Base-by-base conservation (phyloP, 2,797 vertebrate genomes). In the Argyrosomus regius region DNA sequence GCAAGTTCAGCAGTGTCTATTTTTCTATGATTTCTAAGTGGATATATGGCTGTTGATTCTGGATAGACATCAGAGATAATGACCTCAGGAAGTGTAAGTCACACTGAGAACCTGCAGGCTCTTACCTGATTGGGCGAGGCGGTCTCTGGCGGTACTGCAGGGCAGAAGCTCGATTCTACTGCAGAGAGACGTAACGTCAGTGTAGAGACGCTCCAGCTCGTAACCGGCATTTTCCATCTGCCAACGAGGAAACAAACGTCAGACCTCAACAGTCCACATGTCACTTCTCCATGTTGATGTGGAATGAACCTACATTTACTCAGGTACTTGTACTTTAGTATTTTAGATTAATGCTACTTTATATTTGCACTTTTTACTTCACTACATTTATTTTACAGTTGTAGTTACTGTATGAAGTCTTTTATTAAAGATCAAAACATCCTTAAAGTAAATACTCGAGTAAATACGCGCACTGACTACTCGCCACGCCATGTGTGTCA, bases 81-180 rank as follows among this genome's bases (percentile, higher is more conserved):
- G 35, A 39, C 35, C 35, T 39, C 35, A 39, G 35, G 35, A 39
- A 39, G 35, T 39, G 35, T 9, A 39, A 9, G 35, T 39, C 8
- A 39, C 35, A 9, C 35, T 6, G 13, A 41, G 16, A 53, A 53
- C 3, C 50, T 24, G 24, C 67, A 49, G 43, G 14, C 12, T 68
- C 82, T 46, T 83, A 99, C 98, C 98, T 57, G 98, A 99, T 84
- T 98, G 98, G 9, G 97, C 97, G 77, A 99, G 94, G 39, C 96
- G 94, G 86, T 99, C 98, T 92, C 95, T 97, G 78, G 97, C 96
- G 0, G 69, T 92, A 83, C 86, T 84, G 91, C 98, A 99, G 35
- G 95, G 97, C 50, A 99, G 95, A n/a, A 96, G 97, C 82, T 98
- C 96, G 57, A 99, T 96, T 66, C 98, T 91, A 88, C 91, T 94